Base-by-base conservation (phyloP, 2,113 vertebrate genomes). In the Neolamprologus modestus region DNA sequence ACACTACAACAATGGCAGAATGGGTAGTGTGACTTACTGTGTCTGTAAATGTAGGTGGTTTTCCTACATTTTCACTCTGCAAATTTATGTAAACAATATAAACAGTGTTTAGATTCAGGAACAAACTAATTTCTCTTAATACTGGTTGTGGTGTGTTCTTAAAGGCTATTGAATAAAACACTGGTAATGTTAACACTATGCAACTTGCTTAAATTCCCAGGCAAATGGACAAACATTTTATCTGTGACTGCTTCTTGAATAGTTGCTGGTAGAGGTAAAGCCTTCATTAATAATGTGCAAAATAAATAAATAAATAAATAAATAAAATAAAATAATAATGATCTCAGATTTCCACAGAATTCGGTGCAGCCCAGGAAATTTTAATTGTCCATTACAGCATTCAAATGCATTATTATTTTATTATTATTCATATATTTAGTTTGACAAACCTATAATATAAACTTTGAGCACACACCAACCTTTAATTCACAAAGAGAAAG, bases 41-140 rank as follows among this genome's bases (percentile, higher is more conserved):
- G 4, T 92, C 91, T 24, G 82, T 90, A 87, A 88, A 68, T 84
- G 76, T 86, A 76, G 88, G 6, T n/a, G 91, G 42, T 53, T 91
- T 87, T 89, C 76, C 90, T 85, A 91, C 71, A 93, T 93, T 89
- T 85, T 84, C 86, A 68, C 55, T 87, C 92, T 92, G 90, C n/a
- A 92, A 92, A 87, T 88, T 33, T 24, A 84, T 88, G 66, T 71
- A 91, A 92, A 91, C 6, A 76, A 89, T 66, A 91, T n/a, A 90
- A 82, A 90, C 31, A 84, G 78, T 33, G 5, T 88, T 93, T 88
- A 86, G 31, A 82, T 47, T 10, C 12, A 73, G 2, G 50, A 47
- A 63, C 21, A 35, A 54, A n/a, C n/a, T 17, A 7, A 52, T 7
- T 40, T 76, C 3, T 37, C n/a, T 26, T 9, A 73, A 80, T 61